Base-by-base conservation (phyloP, 92 coral and sea anemone species). In the Epizoanthus rinbou region DNA sequence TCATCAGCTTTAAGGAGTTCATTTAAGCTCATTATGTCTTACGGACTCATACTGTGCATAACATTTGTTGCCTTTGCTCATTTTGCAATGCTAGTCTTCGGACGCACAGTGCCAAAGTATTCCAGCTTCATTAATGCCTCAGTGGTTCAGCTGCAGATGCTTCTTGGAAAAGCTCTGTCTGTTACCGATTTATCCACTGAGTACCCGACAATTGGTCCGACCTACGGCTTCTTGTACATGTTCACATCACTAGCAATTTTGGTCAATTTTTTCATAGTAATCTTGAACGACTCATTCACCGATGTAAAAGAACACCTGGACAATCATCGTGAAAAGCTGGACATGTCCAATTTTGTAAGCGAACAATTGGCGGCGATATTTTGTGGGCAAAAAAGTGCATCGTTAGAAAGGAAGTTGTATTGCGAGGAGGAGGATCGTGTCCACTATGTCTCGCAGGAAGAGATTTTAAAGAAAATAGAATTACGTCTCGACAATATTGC, bases 271-370 rank as follows among this genome's bases (percentile, higher is more conserved):
- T 25, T 85, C 14, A 65, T 85, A 33, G 80, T 83, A 11, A 75
- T 86, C 19, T 64, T 86, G 17, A 86, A 86, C 68, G 89, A 86
- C 37, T 80, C 89, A 2, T 86, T 79, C 67, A 1, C 74, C n/a
- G 85, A 80, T 52, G 85, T 83, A 8, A 79, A 63, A 33, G 66
- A 22, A 1, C 53, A 63, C 62, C 66, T 65, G 6, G 85, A 86
- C 16, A 72, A 71, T 28, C 18, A 85, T 59, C 73, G 80, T 6
- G 85, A 71, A 2, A 84, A 80, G 41, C 75, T 86, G 9, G 89
- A 86, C 45, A 86, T 86, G 89, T 79, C 82, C 25, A 23, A 71
- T 3, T 86, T 80, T 53, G 62, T 86, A 8, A 82, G 66, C 8
- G 64, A 64, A 17, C 69, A 64, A 64, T 9, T 64, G 69, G 37